phyloP scores from a whole-genome alignment of 2,113 vertebrate species.

The Potamarius usumacintae region DNA sequence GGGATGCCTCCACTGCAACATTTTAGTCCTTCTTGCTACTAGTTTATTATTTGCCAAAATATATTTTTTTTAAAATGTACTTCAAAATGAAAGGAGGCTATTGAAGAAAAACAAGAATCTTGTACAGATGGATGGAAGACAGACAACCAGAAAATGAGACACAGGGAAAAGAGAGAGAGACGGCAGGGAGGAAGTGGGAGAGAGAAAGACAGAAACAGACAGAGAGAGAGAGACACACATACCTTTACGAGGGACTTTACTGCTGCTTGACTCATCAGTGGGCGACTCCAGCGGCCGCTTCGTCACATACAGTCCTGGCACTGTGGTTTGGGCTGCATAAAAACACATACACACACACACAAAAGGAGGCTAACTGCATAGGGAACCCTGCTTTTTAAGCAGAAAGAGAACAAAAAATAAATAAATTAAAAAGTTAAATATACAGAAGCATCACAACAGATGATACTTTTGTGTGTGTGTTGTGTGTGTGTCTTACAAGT shows the following conservation, averaged over 20 bases:
- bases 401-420: not conserved
- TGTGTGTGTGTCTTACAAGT: constrained; percentile 18
- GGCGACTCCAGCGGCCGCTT: constrained; percentile 9
- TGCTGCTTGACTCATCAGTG: constrained; percentile 58
- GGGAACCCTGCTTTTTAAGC: not conserved
- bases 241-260: constrained; percentile 91
- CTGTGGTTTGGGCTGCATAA: constrained; percentile 7
- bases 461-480: not conserved
- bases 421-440: not conserved
- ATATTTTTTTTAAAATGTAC: no score
- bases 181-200: no score
- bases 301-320: not conserved
- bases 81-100: no score
- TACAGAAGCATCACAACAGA: not conserved
- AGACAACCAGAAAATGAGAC: not conserved
- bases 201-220: not conserved
- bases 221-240: not conserved
- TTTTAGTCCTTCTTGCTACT: no score
- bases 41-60: no score
- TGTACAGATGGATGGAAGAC: not conserved
- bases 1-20: no score
- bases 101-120: not conserved
- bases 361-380: not conserved
- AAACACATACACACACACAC: not conserved
- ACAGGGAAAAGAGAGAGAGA: not conserved